Conservation (phyloP, 35 echinoderm and acorn worm species). For the Chiridota heheva region DNA sequence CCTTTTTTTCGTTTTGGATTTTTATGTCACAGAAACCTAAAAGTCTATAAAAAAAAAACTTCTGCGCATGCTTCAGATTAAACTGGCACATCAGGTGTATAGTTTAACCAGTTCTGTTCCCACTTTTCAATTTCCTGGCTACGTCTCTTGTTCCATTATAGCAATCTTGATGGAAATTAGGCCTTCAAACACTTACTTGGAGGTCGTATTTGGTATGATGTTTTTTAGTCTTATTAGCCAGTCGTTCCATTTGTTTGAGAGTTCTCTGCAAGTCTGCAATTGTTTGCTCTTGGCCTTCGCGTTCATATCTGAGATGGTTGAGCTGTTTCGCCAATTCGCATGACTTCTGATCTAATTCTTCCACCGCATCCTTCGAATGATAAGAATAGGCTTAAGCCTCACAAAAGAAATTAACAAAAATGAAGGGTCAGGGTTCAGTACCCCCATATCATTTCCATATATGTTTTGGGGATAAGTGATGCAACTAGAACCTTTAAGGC, state of each 20-base stretch:
- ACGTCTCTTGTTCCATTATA: neutral
- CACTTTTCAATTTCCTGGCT: too few species aligned
- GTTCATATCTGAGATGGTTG: constrained; percentile 65
- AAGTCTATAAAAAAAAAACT: neutral
- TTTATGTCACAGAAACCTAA: too few species aligned
- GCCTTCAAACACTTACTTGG: constrained; percentile 61
- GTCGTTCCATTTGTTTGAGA: constrained; percentile 30
- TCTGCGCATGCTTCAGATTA: neutral
- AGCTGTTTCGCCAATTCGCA: constrained; percentile 90
- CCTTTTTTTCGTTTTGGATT: too few species aligned
- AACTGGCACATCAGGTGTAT: neutral
- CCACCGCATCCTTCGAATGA: constrained; percentile 68
- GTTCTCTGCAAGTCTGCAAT: constrained; percentile 61
- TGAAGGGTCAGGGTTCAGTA: neutral
- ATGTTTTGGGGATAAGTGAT: too few species aligned
- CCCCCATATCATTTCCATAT: neutral
- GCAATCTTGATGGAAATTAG: neutral
- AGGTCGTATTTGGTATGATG: constrained; percentile 72
- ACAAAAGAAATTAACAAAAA: neutral
- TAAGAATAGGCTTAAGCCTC: neutral
- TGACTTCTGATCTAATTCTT: constrained; percentile 85
- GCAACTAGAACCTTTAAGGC: too few species aligned
- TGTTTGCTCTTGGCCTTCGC: constrained; percentile 52
- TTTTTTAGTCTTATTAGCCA: constrained; percentile 47
- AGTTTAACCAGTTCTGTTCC: neutral